Evolutionary conservation across 2,797 vertebrate species (phyloP).

Genomic region (Cichlasoma orientale): DNA sequence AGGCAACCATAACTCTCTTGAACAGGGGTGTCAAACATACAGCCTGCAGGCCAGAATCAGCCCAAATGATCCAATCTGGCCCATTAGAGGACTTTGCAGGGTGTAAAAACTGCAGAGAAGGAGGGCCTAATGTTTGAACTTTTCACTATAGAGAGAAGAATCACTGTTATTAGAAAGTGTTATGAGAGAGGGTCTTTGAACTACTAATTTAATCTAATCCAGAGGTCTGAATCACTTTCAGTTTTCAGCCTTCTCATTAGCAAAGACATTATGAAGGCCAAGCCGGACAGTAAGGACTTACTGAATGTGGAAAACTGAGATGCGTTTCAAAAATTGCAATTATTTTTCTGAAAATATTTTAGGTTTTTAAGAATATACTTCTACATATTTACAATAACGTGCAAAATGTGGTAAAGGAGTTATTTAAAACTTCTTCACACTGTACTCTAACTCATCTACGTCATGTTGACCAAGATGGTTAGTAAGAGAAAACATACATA

Average conservation of each 20-base stretch:
- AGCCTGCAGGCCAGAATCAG: not conserved
- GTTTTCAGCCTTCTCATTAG: not conserved
- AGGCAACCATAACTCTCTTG: not conserved
- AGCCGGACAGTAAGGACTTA: too few species aligned
- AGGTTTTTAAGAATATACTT: too few species aligned
- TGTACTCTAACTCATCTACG: not conserved
- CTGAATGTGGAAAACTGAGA: too few species aligned
- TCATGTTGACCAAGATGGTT: not conserved
- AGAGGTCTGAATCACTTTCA: not conserved
- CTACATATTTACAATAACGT: too few species aligned
- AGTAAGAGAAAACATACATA: not conserved
- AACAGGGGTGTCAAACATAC: not conserved
- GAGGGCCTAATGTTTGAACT: not conserved
- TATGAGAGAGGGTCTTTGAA: not conserved
- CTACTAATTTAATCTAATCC: not conserved
- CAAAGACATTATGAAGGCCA: not conserved
- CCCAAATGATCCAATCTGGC: slow-evolving; percentile 1
- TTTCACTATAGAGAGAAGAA: not conserved
- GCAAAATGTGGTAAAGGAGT: not conserved
- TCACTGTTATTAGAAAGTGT: not conserved
- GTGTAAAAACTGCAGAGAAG: not conserved
- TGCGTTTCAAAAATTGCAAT: too few species aligned
- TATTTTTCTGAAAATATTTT: too few species aligned
- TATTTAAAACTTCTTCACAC: not conserved
- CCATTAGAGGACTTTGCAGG: not conserved